Percentiles rank a stretch among this genome's conserved stretches.
phyloP scores from a whole-genome alignment of 2,113 vertebrate species.

The Hemichromis elongatus region DNA sequence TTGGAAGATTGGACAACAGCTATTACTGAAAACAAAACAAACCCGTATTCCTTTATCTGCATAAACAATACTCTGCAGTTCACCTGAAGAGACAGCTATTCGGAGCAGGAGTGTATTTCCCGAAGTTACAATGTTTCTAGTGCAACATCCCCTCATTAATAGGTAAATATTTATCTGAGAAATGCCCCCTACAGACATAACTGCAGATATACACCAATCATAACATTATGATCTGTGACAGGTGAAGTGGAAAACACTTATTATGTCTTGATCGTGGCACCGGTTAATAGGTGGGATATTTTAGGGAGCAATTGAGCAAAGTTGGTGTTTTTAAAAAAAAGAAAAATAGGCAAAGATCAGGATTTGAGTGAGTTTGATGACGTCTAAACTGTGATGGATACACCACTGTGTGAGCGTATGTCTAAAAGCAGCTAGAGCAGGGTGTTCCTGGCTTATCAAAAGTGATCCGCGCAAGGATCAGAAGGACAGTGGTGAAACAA shows the following conservation, averaged over 20 bases:
- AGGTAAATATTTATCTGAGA: background rate
- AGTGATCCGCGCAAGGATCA: background rate
- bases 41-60: background rate
- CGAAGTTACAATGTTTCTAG: background rate
- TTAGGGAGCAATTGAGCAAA: background rate
- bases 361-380: background rate
- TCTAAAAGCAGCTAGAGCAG: background rate
- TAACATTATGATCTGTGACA: background rate
- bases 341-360: rapidly evolving
- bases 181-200: background rate
- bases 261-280: rapidly evolving
- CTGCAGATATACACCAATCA: background rate
- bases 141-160: background rate
- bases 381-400: background rate
- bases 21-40: background rate
- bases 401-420: background rate
- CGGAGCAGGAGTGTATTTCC: background rate
- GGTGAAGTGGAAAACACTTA: background rate
- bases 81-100: background rate
- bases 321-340: background rate
- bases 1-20: background rate
- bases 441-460: background rate
- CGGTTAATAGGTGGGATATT: background rate
- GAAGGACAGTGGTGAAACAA: background rate
- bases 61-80: rapidly evolving